These are phyloP conservation scores for Aphodius sticticus DNA, from an alignment of 2,888 invertebrate genomes.

Conservation along the genomic window DNA sequence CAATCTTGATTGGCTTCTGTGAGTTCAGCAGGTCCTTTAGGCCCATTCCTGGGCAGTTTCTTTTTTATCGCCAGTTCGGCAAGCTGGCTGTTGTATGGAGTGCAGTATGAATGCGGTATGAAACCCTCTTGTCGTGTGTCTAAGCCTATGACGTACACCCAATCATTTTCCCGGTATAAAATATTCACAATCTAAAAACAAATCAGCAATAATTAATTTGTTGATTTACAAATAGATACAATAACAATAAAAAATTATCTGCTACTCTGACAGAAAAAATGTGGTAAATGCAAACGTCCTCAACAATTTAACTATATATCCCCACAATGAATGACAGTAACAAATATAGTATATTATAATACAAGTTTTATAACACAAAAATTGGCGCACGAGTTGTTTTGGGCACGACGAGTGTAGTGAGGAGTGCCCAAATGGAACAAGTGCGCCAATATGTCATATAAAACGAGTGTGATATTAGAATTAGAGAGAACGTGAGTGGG, in stretches of 20 bases:
- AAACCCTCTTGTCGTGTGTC: constrained; percentile 92
- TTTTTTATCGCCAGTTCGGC: constrained; percentile 87
- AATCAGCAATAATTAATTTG: constrained; percentile 7
- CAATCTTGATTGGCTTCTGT: constrained; percentile 68
- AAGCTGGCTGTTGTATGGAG: constrained; percentile 80
- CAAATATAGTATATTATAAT: no score
- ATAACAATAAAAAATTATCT: not conserved
- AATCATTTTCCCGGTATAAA: constrained; percentile 93
- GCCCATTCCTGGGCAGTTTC: constrained; percentile 79
- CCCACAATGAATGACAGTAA: no score
- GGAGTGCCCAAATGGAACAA: no score
- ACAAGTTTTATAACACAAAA: no score
- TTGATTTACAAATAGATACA: constrained; percentile 6
- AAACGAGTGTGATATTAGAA: no score
- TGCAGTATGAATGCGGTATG: constrained; percentile 93
- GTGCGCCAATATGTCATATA: no score
- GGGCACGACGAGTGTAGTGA: no score
- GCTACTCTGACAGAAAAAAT: not conserved
- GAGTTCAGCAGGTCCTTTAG: constrained; percentile 64
- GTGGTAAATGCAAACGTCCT: no score
- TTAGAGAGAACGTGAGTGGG: no score
- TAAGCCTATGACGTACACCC: constrained; percentile 95
- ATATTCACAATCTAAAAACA: constrained; percentile 82
- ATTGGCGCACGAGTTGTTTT: no score
- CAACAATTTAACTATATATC: no score